These are phyloP conservation scores for Vombatus ursinus DNA, from an alignment of 2,113 vertebrate species.

Conservation along the genomic window DNA sequence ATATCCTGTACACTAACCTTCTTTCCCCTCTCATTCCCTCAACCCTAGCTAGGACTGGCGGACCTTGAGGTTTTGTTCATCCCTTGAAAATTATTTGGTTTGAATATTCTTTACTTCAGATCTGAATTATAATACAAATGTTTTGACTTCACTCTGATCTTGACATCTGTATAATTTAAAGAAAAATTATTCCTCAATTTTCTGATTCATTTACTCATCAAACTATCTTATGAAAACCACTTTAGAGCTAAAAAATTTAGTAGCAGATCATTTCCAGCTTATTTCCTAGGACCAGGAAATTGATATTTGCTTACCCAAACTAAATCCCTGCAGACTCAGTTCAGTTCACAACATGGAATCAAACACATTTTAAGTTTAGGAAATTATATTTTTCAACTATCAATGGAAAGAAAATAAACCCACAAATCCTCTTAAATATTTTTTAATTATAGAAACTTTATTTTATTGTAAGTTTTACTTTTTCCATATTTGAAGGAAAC, in stretches of 20 bases:
- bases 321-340: conserved; percentile 53
- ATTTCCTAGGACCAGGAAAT: conserved; percentile 57
- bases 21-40: no score
- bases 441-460: conserved; percentile 22
- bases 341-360: conserved; percentile 49
- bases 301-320: conserved; percentile 59
- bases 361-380: conserved; percentile 6
- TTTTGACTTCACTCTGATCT: conserved; percentile 70
- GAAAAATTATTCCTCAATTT: conserved; percentile 66
- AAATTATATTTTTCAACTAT: not conserved
- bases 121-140: conserved; percentile 69
- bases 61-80: conserved; percentile 58
- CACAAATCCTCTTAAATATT: conserved; percentile 31
- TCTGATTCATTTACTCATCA: conserved; percentile 59
- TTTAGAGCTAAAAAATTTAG: conserved; percentile 53
- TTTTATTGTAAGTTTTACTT: not conserved
- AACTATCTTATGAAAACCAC: conserved; percentile 66
- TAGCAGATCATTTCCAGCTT: conserved; percentile 70
- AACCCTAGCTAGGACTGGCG: conserved; percentile 27
- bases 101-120: conserved; percentile 60
- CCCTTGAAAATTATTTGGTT: conserved; percentile 51
- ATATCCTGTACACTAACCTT: no score
- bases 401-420: not conserved
- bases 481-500: not conserved
- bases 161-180: conserved; percentile 54